These are phyloP conservation scores for Eupleurogrammus muticus DNA, from an alignment of 2,797 vertebrate species.

Conservation along the genomic window DNA sequence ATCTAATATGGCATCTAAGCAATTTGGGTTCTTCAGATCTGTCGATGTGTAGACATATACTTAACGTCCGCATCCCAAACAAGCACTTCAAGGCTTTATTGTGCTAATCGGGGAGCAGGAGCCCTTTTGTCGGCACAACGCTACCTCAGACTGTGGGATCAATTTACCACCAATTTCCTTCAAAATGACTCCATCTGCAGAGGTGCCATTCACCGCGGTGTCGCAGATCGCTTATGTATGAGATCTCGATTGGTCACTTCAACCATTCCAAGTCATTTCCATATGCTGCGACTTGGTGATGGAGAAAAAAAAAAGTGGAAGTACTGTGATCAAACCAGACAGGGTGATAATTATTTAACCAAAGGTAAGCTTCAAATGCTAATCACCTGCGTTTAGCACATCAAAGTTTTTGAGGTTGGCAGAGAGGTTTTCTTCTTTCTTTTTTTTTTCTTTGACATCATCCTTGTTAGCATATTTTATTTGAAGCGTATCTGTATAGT, in stretches of 20 bases:
- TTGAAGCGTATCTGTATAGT: conserved; percentile 34
- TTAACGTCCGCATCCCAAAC: conserved; percentile 17
- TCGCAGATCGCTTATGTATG: conserved; percentile 60
- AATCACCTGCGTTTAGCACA: conserved; percentile 52
- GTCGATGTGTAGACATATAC: conserved; percentile 30
- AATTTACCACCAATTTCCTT: conserved; percentile 66
- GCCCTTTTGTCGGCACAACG: conserved; percentile 33
- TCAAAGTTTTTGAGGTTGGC: conserved; percentile 42
- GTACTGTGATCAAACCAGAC: conserved; percentile 39
- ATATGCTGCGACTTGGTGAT: conserved; percentile 23
- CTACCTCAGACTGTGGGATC: conserved; percentile 54
- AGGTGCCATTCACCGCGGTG: conserved; percentile 57
- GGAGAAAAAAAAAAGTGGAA: conserved; percentile 25
- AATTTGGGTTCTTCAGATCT: neutral
- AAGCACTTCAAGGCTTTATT: conserved; percentile 38
- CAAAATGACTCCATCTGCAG: conserved; percentile 61
- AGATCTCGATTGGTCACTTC: conserved; percentile 66
- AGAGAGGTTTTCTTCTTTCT: neutral
- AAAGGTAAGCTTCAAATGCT: conserved; percentile 56
- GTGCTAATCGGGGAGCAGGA: conserved; percentile 52
- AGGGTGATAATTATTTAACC: conserved; percentile 58
- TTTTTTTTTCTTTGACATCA: conserved; percentile 20
- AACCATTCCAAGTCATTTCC: conserved; percentile 57
- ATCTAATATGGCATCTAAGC: conserved; percentile 2
- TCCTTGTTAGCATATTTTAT: conserved; percentile 43